Conservation (phyloP, 92 coral and sea anemone species). For the Plumapathes pennacea region DNA sequence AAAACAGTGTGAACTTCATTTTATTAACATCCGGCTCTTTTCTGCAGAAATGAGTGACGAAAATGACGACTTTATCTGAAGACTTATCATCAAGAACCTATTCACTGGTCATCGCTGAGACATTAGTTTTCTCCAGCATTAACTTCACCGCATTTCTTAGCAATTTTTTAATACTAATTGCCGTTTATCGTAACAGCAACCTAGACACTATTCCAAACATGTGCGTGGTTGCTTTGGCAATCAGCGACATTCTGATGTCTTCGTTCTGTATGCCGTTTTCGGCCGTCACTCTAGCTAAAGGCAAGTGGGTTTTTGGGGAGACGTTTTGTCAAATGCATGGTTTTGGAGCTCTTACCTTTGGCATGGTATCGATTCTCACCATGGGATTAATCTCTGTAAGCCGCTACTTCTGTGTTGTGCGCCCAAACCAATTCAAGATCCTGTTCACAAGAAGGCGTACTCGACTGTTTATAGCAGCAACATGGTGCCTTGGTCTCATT, state of each 20-base stretch:
- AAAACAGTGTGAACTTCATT: too few relatives aligned
- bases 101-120: not conserved
- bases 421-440: constrained; percentile 24
- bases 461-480: constrained; percentile 5
- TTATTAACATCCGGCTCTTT: too few relatives aligned
- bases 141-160: constrained; percentile 21
- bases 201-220: constrained; percentile 53
- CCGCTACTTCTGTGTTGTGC: constrained; percentile 47
- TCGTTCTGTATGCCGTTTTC: constrained; percentile 60
- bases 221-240: constrained; percentile 53
- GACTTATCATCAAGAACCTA: too few relatives aligned
- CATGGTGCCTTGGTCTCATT: constrained; percentile 39
- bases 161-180: constrained; percentile 34
- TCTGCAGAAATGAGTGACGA: too few relatives aligned
- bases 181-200: constrained; percentile 42
- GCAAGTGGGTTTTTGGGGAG: constrained; percentile 23
- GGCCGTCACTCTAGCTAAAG: constrained; percentile 36
- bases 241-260: constrained; percentile 54
- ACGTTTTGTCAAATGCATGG: constrained; percentile 52
- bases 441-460: constrained; percentile 23
- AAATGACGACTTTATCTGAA: too few relatives aligned
- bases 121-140: not conserved
- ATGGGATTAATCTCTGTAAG: constrained; percentile 53
- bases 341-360: constrained; percentile 41
- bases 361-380: constrained; percentile 46